These are phyloP conservation scores for Hermaeophaga mercurialis DNA, from an alignment of 2,888 invertebrate species.

Conservation along the genomic window DNA sequence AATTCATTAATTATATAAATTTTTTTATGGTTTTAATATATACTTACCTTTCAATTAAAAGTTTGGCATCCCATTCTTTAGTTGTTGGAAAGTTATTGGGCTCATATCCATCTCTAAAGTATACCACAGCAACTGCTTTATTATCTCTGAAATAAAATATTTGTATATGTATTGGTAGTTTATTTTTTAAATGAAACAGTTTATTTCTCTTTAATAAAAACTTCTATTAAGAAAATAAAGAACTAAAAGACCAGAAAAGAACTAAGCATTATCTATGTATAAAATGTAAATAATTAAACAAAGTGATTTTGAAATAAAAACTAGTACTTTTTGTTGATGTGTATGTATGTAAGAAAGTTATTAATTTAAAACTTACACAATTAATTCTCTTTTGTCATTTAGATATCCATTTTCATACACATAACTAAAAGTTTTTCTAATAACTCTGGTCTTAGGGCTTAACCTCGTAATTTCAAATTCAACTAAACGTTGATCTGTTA, in stretches of 20 bases:
- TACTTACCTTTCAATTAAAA: conserved; percentile 75
- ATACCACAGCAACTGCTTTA: conserved; percentile 82
- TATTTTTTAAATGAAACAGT: no score
- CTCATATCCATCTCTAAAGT: conserved; percentile 90
- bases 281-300: no score
- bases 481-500: conserved; percentile 92
- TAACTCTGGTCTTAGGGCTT: conserved; percentile 70
- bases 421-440: conserved; percentile 77
- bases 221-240: no score
- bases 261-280: no score
- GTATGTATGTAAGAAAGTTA: not conserved
- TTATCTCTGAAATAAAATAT: conserved; percentile 72
- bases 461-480: conserved; percentile 84
- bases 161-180: no score
- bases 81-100: conserved; percentile 82
- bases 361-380: conserved; percentile 39
- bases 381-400: conserved; percentile 59
- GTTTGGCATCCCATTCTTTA: conserved; percentile 85
- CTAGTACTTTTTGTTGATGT: no score
- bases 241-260: no score
- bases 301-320: no score
- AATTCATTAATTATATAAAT: no score
- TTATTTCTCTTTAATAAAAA: no score
- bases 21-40: no score
- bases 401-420: conserved; percentile 64